phyloP scores from a whole-genome alignment of 2,888 invertebrate species.

The Oxycera nigricornis region DNA sequence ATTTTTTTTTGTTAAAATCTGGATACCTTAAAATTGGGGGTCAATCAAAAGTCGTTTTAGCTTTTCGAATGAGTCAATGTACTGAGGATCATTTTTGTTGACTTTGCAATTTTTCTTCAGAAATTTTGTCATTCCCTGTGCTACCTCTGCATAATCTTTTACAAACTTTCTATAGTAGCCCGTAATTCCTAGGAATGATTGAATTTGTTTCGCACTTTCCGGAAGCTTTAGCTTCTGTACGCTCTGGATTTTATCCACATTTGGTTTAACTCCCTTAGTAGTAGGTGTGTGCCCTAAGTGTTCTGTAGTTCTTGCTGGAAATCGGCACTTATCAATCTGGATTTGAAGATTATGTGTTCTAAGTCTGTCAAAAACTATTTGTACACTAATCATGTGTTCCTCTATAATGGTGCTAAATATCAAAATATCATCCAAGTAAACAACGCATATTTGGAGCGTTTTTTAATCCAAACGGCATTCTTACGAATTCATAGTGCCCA shows the following conservation, averaged over 20 bases:
- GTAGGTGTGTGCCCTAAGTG: slow-evolving; percentile 36
- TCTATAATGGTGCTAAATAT: slow-evolving; percentile 46
- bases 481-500: slow-evolving; percentile 21
- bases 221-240: slow-evolving; percentile 17
- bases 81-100: slow-evolving; percentile 12
- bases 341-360: slow-evolving; percentile 35
- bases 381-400: slow-evolving; percentile 50
- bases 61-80: slow-evolving; percentile 1
- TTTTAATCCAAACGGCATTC: slow-evolving; percentile 25
- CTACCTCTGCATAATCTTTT: slow-evolving; percentile 35
- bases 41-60: background rate
- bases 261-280: slow-evolving; percentile 22
- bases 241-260: slow-evolving; percentile 13
- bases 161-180: slow-evolving; percentile 38
- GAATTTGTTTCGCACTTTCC: slow-evolving; percentile 20
- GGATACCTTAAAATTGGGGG: background rate
- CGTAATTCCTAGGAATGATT: slow-evolving; percentile 38
- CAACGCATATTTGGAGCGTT: slow-evolving; percentile 44
- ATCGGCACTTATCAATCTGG: slow-evolving; percentile 36
- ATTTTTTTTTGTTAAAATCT: no score
- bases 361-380: slow-evolving; percentile 49
- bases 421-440: slow-evolving; percentile 33
- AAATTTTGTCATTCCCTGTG: background rate
- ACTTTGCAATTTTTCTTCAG: slow-evolving; percentile 15
- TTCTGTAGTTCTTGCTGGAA: slow-evolving; percentile 14